Conservation (phyloP, 2,113 vertebrate species). For the Lipophrys pholis region DNA sequence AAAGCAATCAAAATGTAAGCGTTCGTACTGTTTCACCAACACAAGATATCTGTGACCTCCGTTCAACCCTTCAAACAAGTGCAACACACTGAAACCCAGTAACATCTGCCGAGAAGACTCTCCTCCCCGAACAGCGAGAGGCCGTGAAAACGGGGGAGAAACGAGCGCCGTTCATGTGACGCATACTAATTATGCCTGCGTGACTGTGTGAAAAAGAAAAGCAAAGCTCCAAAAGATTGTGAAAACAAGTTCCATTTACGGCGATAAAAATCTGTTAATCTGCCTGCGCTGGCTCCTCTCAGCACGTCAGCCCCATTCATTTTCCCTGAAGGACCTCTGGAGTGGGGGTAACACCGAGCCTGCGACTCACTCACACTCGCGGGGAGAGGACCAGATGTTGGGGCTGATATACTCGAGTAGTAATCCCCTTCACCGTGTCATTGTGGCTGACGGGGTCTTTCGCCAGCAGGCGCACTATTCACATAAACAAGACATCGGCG, state of each 20-base stretch:
- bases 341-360: constrained; percentile 49
- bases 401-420: constrained; percentile 47
- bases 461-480: constrained; percentile 32
- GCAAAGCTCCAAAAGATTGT: constrained; percentile 51
- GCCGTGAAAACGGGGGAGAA: constrained; percentile 9
- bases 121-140: constrained; percentile 12
- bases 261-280: constrained; percentile 73
- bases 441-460: constrained; percentile 39
- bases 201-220: constrained; percentile 45
- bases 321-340: constrained; percentile 66
- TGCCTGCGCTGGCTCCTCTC: constrained; percentile 52
- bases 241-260: constrained; percentile 63
- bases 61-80: no score
- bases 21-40: no score
- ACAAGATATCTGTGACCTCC: no score
- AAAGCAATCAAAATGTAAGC: no score
- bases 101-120: constrained; percentile 25
- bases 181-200: constrained; percentile 52
- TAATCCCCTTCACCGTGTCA: constrained; percentile 48
- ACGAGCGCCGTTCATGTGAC: constrained; percentile 12
- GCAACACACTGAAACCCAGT: not conserved
- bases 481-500: constrained; percentile 53
- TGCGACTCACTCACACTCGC: constrained; percentile 38
- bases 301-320: constrained; percentile 47
- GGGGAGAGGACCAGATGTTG: constrained; percentile 60